Conservation (phyloP, 2,888 invertebrate species). For the Dugesia japonica region DNA sequence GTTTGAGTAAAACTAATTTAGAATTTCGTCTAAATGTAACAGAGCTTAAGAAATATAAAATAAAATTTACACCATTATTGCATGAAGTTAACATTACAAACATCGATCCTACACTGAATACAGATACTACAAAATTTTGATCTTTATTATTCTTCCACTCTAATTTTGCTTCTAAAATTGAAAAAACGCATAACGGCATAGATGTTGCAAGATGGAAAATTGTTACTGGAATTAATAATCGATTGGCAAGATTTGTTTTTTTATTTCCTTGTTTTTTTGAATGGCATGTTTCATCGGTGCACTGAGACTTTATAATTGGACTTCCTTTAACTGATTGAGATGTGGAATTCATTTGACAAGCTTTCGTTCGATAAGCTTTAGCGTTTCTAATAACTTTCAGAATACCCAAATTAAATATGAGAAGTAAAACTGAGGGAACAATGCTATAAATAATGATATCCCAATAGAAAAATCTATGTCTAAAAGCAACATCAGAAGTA, state of each 20-base stretch:
- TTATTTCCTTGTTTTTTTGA: neutral
- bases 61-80: neutral
- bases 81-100: neutral
- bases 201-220: conserved; percentile 34
- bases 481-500: conserved; percentile 28
- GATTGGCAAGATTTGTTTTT: conserved; percentile 30
- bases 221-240: conserved; percentile 32
- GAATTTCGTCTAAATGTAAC: neutral
- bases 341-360: neutral
- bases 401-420: conserved; percentile 28
- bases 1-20: neutral
- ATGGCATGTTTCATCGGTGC: no score
- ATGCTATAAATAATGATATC: conserved; percentile 34
- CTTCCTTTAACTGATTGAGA: neutral
- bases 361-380: conserved; percentile 7
- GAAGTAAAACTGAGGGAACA: conserved; percentile 26
- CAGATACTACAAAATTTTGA: neutral
- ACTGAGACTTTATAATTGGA: neutral
- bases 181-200: conserved; percentile 33
- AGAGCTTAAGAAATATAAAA: conserved; percentile 2
- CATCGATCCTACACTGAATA: neutral
- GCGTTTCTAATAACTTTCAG: conserved; percentile 28
- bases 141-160: conserved; percentile 27
- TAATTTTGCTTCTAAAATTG: conserved; percentile 32
- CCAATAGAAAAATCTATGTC: conserved; percentile 29